phyloP scores from a whole-genome alignment of 30 jellyfish, hydroid and myxozoan species.

The Pelagia noctiluca region DNA sequence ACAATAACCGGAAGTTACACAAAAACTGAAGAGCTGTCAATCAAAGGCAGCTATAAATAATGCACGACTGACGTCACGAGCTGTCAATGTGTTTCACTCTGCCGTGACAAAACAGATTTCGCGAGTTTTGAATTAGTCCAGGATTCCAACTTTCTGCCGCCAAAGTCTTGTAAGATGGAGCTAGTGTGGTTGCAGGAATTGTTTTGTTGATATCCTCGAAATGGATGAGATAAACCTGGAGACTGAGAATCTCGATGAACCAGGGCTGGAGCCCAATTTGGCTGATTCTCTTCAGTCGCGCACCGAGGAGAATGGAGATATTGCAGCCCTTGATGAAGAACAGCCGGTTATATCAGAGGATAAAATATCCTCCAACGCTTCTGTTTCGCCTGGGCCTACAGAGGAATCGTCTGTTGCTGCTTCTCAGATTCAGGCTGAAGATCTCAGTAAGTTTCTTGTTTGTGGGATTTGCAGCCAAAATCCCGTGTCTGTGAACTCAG shows the following conservation, averaged over 20 bases:
- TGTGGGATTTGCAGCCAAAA: constrained; percentile 90
- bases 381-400: constrained; percentile 29
- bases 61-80: constrained; percentile 70
- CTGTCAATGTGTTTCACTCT: constrained; percentile 46
- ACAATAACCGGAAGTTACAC: constrained; percentile 80
- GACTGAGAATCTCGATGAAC: constrained; percentile 15
- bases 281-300: constrained; percentile 38
- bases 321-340: no score
- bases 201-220: not conserved
- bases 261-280: constrained; percentile 35
- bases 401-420: constrained; percentile 60
- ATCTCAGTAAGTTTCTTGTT: constrained; percentile 68
- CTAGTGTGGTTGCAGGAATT: not conserved
- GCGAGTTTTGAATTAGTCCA: constrained; percentile 34
- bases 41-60: constrained; percentile 66
- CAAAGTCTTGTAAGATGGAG: no score
- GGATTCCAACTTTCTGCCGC: not conserved
- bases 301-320: constrained; percentile 53
- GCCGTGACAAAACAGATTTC: constrained; percentile 60
- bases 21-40: constrained; percentile 60
- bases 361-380: no score
- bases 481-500: constrained; percentile 75
- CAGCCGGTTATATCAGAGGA: no score
- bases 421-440: constrained; percentile 37
- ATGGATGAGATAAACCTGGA: constrained; percentile 38